phyloP scores from a whole-genome alignment of 1,140 invertebrate genomes.

The Helicoverpa armigera region DNA sequence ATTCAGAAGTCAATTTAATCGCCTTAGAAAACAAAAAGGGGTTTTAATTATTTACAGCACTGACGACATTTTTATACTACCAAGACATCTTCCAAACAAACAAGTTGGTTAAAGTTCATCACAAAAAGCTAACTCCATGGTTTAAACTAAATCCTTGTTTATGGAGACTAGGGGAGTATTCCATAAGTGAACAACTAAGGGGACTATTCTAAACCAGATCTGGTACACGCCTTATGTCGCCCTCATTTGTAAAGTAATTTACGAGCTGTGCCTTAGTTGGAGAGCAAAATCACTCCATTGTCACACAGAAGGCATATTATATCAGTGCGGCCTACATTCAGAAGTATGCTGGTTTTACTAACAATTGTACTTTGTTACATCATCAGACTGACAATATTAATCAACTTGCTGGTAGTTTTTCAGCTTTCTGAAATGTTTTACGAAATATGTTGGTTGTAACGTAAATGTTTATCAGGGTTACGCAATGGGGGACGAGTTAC shows the following conservation, averaged over 20 bases:
- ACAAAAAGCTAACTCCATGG: too few relatives aligned
- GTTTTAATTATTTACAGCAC: too few relatives aligned
- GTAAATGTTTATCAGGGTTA: conserved; percentile 3
- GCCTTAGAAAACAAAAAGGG: too few relatives aligned
- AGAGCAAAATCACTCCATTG: conserved; percentile 32
- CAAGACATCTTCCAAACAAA: not conserved
- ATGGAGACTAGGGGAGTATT: not conserved
- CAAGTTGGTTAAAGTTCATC: too few relatives aligned
- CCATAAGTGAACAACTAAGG: not conserved
- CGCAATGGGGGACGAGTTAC: not conserved
- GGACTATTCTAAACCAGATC: conserved; percentile 40
- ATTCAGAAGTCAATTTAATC: too few relatives aligned
- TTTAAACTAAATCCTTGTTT: not conserved
- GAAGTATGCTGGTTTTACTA: conserved; percentile 16
- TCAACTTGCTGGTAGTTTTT: not conserved
- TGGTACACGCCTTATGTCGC: conserved; percentile 20
- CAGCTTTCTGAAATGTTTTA: not conserved
- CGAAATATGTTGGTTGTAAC: not conserved
- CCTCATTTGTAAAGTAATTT: conserved; percentile 38
- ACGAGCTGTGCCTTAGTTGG: conserved; percentile 23
- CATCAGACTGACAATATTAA: not conserved
- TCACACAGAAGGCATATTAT: conserved; percentile 25
- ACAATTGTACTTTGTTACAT: conserved; percentile 38
- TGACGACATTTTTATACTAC: not conserved
- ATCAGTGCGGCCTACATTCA: conserved; percentile 35